Evolutionary conservation across 1,140 invertebrate species (phyloP), one percentile per base, ranked within the genome.

Genomic region (Psilanteris sp.): DNA sequence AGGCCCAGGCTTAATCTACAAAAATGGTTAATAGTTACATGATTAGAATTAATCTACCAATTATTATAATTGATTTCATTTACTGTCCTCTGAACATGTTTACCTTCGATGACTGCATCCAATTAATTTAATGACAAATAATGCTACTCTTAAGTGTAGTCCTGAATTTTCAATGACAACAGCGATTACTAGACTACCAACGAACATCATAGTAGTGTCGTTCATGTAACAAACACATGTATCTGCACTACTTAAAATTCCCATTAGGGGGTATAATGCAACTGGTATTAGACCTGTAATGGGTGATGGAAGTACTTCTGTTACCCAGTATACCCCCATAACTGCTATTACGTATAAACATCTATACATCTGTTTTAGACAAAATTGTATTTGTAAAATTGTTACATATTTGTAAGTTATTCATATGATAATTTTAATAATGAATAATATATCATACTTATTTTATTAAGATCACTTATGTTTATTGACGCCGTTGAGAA

Each of bases 281-380:
- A 93, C 85, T 1, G 93, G 93, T 13, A 93, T 80, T 0, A 93
- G 80, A 7, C 92, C 90, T 2, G 92, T 93, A 13, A 93, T 87
- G 0, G 92, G 87, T 5, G 93, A 81, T 0, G 92, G 92, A 2
- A 93, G 61, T 0, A 90, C 90, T 81, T 93, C 92, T 1, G 91
- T 91, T 79, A 93, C 90, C 92, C 92, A 93, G 67, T 88, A 93
- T 15, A 92, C 72, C 0, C 91, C 91, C 91, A 93, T 92, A 24
- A 93, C 20, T 0, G 89, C 44, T 4, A 93, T 86, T 0, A 90
- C 88, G 77, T 91, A 93, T 0, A 90, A 85, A 77, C 92, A 92
- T 10, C 68, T 72, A 46, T 83, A 85, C 80, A 81, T 83, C 85
- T 86, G 26, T 31, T n/a, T 11, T 8, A 34, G 15, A 7, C 14